phyloP scores from a whole-genome alignment of 2,797 vertebrate genomes.

The Acipenser ruthenus region DNA sequence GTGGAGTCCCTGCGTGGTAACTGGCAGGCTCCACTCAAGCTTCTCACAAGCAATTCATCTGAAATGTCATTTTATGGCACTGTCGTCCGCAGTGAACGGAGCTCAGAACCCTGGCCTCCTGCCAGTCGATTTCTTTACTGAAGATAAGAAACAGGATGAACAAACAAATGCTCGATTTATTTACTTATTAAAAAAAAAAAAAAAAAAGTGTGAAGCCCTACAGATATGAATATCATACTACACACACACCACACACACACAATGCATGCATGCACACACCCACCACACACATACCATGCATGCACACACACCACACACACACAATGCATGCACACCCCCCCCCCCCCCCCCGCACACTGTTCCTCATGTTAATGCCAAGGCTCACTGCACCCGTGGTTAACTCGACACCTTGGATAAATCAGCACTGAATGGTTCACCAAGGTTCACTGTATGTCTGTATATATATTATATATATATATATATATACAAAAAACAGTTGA shows the following conservation, averaged over 20 bases:
- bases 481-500: too few relatives aligned
- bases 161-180: not conserved
- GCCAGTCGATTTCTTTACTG: not conserved
- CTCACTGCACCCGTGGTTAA: too few relatives aligned
- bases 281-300: too few relatives aligned
- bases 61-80: not conserved
- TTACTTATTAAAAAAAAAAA: not conserved
- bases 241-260: not conserved
- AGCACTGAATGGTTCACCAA: too few relatives aligned
- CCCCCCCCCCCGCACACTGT: too few relatives aligned
- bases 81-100: not conserved
- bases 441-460: too few relatives aligned
- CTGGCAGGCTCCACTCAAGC: not conserved
- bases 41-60: constrained; percentile 5
- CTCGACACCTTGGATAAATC: too few relatives aligned
- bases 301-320: too few relatives aligned
- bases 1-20: not conserved
- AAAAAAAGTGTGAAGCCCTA: not conserved
- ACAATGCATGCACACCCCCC: too few relatives aligned
- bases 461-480: too few relatives aligned
- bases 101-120: not conserved
- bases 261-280: too few relatives aligned
- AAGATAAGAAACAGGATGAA: not conserved
- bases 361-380: too few relatives aligned
- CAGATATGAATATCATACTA: not conserved